A percentile compares a stretch with the other conserved stretches of the same genome.
Evolutionary conservation across 1,140 invertebrate genomes (phyloP).

Genomic region (Rhopalosiphum maidis): DNA sequence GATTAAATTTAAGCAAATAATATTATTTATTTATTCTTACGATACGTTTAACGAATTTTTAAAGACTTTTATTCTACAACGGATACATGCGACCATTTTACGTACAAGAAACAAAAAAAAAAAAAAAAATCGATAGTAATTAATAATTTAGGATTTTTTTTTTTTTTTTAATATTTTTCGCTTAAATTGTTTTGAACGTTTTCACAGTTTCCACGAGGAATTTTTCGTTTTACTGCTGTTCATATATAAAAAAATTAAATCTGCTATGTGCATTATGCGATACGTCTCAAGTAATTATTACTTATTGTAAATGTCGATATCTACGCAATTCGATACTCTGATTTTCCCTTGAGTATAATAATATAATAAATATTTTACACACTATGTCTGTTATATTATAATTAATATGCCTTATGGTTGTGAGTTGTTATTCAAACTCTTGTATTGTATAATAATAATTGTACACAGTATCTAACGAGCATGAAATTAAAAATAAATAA

Average conservation of each 20-base stretch:
- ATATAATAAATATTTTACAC: not conserved
- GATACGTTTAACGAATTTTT: not conserved
- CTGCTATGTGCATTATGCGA: too few relatives aligned
- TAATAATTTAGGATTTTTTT: not conserved
- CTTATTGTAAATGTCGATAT: not conserved
- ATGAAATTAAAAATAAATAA: not conserved
- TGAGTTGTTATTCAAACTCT: too few relatives aligned
- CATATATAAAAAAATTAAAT: too few relatives aligned
- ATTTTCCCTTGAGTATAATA: not conserved
- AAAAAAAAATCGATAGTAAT: not conserved
- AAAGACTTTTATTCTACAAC: not conserved
- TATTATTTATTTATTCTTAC: not conserved
- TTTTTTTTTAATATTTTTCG: too few relatives aligned
- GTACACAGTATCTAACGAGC: not conserved
- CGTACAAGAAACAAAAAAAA: not conserved
- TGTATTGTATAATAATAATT: not conserved
- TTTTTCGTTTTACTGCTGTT: not conserved
- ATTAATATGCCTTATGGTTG: not conserved
- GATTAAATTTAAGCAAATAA: not conserved
- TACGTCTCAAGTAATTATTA: not conserved
- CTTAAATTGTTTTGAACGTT: not conserved
- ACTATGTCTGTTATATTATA: not conserved
- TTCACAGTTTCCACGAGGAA: not conserved
- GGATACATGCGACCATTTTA: not conserved
- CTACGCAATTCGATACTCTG: not conserved